Evolutionary conservation across 2,113 vertebrate species (phyloP), one percentile per base, ranked within the genome.

Genomic region (Psophia crepitans): DNA sequence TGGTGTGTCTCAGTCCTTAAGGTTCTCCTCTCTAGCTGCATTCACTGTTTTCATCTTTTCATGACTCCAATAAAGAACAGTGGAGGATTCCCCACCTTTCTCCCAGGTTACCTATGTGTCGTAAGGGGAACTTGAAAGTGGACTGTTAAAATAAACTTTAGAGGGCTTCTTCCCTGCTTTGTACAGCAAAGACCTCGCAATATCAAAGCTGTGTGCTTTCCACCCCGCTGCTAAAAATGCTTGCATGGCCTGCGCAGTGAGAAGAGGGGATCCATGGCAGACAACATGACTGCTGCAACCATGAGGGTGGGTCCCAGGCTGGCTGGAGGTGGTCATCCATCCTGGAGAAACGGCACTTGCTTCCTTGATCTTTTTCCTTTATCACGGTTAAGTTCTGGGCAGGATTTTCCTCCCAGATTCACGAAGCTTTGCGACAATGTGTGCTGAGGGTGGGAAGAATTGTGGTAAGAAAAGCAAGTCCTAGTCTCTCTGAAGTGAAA

Each of bases 371-470:
- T 69, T 85, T 46, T 60, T 56, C 8, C 16, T 90, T 86, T 26
- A 49, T 28, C 8, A 21, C 73, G 23, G 30, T 32, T 39, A 79
- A 82, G 65, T 57, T 90, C 46, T 82, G 84, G 39, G 32, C 22
- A 53, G 80, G 41, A 61, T 82, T 95, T 79, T 91, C 68, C 49
- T 94, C 61, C n/a, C 26, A 13, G n/a, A 7, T 48, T 61, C 0
- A 0, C 33, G 2, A 9, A 73, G 60, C 22, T 71, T 39, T 81
- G 27, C 2, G 0, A 32, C 1, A 2, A 24, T 51, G 19, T 26
- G 22, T 91, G 87, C 75, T 60, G 68, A 71, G 35, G 32, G 17
- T 23, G 44, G 56, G 53, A 64, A 60, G 74, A 61, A 37, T 57
- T 28, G 32, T 69, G 57, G 43, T 64, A 48, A 41, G 79, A 68